Evolutionary conservation across 2,113 vertebrate species (phyloP), one percentile per base, ranked within the genome.

Genomic region (Calyptomena viridis): DNA sequence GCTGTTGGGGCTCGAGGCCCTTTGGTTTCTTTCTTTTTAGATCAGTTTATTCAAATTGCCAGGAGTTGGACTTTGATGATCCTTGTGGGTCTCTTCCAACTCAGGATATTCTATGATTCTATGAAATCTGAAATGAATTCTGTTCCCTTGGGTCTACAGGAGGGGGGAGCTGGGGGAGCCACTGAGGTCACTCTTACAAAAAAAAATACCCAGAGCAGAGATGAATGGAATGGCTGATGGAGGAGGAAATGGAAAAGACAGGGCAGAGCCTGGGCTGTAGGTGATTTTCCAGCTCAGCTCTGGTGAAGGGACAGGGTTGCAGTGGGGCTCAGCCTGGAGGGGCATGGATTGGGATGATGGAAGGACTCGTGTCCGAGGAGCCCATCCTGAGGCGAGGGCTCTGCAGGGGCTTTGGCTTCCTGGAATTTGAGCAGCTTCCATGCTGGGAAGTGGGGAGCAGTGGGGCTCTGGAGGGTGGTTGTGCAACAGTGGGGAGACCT

Each of bases 341-440:
- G 63, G 20, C 67, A 28, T 42, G 69, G 39, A 35, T 8, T 1
- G 3, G 40, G 24, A 3, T 71, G 82, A 30, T 21, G 56, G 37
- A 23, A 22, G 68, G 68, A 27, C 23, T 33, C 0, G 0, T 9
- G n/a, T 25, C 74, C 0, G 0, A 35, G 39, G 56, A 69, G 81
- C 84, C 27, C 0, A 0, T 35, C 33, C 58, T 14, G 68, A 64
- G 66, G 71, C 1, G 1, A 18, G 60, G 16, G 74, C 47, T 85
- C 6, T 1, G 68, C 49, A 14, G 28, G 22, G 52, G 5, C 52
- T 88, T 46, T 22, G 52, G 58, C 52, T 58, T 42, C 71, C 30
- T 0, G 0, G 39, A 33, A 1, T 25, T 42, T 33, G 62, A 47
- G 85, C 50, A 47, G 44, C 46, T 90, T 28, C 6, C 0, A 0